Evolutionary conservation across 2,888 invertebrate genomes (phyloP).

Genomic region (Tenthredo notha): DNA sequence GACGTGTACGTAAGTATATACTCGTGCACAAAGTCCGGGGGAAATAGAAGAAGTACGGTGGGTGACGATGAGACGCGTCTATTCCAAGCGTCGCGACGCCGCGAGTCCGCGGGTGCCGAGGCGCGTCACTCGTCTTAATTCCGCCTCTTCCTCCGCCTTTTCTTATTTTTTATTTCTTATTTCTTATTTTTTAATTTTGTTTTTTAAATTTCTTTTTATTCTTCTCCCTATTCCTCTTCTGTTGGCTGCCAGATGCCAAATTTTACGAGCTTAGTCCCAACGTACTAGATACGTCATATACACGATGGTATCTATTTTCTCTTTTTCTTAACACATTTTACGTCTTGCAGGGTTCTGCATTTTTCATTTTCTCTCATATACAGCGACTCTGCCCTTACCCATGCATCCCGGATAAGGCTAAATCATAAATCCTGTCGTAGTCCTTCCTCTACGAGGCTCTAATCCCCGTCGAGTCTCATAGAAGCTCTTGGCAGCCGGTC

Average conservation of each 20-base stretch:
- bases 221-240: conserved; percentile 33
- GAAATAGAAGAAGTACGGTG: conserved; percentile 32
- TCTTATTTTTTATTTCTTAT: neutral
- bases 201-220: conserved; percentile 49
- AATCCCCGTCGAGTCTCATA: conserved; percentile 23
- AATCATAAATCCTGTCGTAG: conserved; percentile 38
- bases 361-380: conserved; percentile 34
- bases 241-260: conserved; percentile 44
- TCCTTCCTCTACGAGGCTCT: neutral
- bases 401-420: conserved; percentile 27
- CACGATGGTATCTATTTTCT: conserved; percentile 14
- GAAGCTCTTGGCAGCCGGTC: conserved; percentile 39
- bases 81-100: conserved; percentile 37
- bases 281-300: conserved; percentile 1
- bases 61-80: conserved; percentile 39
- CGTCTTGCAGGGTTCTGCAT: conserved; percentile 20
- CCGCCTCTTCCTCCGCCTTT: conserved; percentile 29
- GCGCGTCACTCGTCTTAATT: conserved; percentile 52
- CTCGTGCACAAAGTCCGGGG: conserved; percentile 23
- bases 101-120: conserved; percentile 5
- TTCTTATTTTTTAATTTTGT: conserved; percentile 51
- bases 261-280: neutral
- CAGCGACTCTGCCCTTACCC: neutral
- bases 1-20: neutral
- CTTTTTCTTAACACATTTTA: conserved; percentile 23